Evolutionary conservation across 2,797 vertebrate genomes (phyloP).

Genomic region (Bryconaethiops microstoma): DNA sequence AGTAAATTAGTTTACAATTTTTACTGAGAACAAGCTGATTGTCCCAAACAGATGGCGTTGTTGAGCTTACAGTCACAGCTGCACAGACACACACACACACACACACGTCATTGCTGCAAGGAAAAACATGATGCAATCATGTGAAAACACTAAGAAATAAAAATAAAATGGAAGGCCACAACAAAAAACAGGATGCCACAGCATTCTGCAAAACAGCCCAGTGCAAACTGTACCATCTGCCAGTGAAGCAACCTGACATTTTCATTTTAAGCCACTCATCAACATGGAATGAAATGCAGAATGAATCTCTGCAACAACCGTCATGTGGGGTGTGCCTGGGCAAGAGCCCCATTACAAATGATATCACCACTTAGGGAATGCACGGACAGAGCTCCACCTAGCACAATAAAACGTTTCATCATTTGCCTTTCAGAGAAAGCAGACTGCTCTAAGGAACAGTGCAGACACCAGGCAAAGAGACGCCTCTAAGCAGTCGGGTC

Average conservation of each 20-base stretch:
- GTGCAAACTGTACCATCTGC: background rate
- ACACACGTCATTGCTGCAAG: constrained; percentile 23
- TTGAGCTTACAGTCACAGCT: constrained; percentile 33
- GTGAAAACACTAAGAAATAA: constrained; percentile 26
- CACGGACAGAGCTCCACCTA: constrained; percentile 49
- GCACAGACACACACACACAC: constrained; percentile 33
- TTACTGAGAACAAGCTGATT: constrained; percentile 17
- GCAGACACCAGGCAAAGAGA: too few relatives aligned
- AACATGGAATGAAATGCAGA: constrained; percentile 51
- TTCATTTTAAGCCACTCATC: background rate
- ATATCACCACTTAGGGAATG: constrained; percentile 60
- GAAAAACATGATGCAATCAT: constrained; percentile 44
- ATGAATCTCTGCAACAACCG: constrained; percentile 68
- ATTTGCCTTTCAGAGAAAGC: constrained; percentile 52
- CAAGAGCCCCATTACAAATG: constrained; percentile 59
- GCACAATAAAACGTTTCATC: constrained; percentile 61
- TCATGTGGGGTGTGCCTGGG: constrained; percentile 56
- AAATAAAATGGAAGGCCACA: constrained; percentile 17
- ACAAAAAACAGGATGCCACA: constrained; percentile 35
- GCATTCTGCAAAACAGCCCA: constrained; percentile 25
- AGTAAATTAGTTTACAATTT: constrained; percentile 11
- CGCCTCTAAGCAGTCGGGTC: too few relatives aligned
- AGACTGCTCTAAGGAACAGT: background rate
- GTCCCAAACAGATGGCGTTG: constrained; percentile 17
- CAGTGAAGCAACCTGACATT: constrained; percentile 13